Percentiles rank a stretch among this genome's conserved stretches.
These are phyloP conservation scores for Mustela lutreola DNA, from an alignment of 2,113 vertebrate species.

Conservation along the genomic window DNA sequence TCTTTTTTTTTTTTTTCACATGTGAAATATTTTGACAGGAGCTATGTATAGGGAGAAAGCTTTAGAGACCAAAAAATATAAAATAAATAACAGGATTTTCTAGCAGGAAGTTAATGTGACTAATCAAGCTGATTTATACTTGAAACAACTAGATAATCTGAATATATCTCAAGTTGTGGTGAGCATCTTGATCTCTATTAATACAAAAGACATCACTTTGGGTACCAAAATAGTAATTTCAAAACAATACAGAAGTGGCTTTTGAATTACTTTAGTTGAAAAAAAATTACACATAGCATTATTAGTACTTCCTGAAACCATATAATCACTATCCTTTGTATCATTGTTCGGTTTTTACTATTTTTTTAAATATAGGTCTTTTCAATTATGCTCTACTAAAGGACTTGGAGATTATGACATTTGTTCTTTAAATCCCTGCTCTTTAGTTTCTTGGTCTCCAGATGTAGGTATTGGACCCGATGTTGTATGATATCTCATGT, in stretches of 20 bases:
- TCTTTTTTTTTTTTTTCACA: not conserved
- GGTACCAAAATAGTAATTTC: not conserved
- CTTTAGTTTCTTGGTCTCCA: not conserved
- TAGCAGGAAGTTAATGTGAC: not conserved
- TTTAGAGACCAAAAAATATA: not conserved
- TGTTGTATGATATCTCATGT: not conserved
- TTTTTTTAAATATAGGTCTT: not conserved
- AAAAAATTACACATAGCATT: not conserved
- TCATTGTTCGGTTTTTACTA: not conserved
- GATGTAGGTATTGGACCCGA: not conserved
- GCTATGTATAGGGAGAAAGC: constrained; percentile 25
- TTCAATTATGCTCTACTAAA: not conserved
- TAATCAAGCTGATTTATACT: not conserved
- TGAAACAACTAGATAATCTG: not conserved
- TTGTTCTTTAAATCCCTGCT: not conserved
- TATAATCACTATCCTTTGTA: not conserved
- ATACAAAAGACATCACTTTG: not conserved
- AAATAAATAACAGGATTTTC: not conserved
- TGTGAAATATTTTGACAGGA: constrained; percentile 75
- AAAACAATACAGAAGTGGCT: not conserved
- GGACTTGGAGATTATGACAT: not conserved
- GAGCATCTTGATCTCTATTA: not conserved
- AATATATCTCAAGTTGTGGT: not conserved
- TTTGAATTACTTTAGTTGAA: constrained; percentile 19
- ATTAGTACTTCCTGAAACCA: not conserved